Evolutionary conservation across 2,888 invertebrate species (phyloP).

Genomic region (Brachycybe producta): DNA sequence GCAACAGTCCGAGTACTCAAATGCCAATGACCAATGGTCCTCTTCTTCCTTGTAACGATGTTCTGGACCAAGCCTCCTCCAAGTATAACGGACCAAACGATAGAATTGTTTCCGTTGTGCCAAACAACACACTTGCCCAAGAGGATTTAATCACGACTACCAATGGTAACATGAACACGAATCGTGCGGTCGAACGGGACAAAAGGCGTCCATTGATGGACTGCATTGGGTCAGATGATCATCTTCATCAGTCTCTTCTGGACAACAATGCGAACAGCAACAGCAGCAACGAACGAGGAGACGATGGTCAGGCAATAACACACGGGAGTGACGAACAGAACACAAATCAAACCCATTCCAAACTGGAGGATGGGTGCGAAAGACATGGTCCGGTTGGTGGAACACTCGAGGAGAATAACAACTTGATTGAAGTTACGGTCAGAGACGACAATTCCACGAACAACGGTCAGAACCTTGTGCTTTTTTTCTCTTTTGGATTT

Average conservation of each 20-base stretch:
- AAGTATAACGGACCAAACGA: no score
- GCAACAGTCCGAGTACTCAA: constrained; percentile 7
- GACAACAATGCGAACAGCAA: not conserved
- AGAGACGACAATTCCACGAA: constrained; percentile 19
- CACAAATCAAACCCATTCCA: no score
- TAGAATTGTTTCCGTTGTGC: no score
- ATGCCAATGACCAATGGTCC: constrained; percentile 3
- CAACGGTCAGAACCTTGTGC: no score
- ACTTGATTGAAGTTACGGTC: constrained; percentile 20
- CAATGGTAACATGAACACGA: no score
- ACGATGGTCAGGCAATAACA: not conserved
- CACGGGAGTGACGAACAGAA: no score
- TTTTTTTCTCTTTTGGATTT: not conserved
- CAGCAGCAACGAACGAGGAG: not conserved
- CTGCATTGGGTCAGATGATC: not conserved
- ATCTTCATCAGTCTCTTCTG: constrained; percentile 2
- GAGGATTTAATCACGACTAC: no score
- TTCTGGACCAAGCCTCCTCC: constrained; percentile 2
- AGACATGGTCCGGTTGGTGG: constrained; percentile 17
- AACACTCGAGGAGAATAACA: constrained; percentile 19
- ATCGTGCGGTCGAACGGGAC: not conserved
- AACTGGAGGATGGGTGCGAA: no score
- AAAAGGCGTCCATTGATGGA: constrained; percentile 7
- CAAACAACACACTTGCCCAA: no score
- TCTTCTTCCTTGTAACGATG: not conserved